Evolutionary conservation across 2,888 invertebrate genomes (phyloP).

Genomic region (Euzophera pinguis): DNA sequence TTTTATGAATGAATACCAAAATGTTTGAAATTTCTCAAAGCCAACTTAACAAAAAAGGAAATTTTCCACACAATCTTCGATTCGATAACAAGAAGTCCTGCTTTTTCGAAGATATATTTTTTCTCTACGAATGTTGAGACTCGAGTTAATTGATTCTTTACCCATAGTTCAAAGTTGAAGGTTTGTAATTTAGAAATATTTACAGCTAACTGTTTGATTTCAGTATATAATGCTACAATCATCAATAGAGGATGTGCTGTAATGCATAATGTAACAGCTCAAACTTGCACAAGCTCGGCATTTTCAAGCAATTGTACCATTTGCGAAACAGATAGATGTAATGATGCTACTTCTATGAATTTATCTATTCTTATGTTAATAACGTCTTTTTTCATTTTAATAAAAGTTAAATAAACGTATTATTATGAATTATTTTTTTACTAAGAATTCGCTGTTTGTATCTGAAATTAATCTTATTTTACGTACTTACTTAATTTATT

Average conservation of each 20-base stretch:
- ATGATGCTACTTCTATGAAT: conserved; percentile 22
- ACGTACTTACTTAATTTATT: too few relatives aligned
- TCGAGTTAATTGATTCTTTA: too few relatives aligned
- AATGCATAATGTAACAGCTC: conserved; percentile 6
- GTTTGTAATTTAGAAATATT: background rate
- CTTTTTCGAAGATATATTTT: too few relatives aligned
- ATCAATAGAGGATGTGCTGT: conserved; percentile 15
- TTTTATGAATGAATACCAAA: too few relatives aligned
- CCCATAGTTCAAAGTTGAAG: too few relatives aligned
- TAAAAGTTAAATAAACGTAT: conserved; percentile 2
- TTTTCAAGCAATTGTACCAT: conserved; percentile 21
- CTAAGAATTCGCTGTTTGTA: background rate
- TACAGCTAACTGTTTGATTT: background rate
- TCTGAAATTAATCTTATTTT: background rate
- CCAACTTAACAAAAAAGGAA: too few relatives aligned
- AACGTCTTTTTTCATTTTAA: background rate
- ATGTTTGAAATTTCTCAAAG: too few relatives aligned
- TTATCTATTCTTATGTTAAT: conserved; percentile 19
- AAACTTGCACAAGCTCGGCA: conserved; percentile 20
- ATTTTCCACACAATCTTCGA: too few relatives aligned
- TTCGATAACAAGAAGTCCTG: too few relatives aligned
- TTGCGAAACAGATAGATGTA: conserved; percentile 36
- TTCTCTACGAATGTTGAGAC: too few relatives aligned
- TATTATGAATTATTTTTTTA: background rate
- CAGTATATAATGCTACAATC: conserved; percentile 25